These are phyloP conservation scores for Xerus rutilus DNA, from an alignment of 2,797 vertebrate species.

Conservation along the genomic window DNA sequence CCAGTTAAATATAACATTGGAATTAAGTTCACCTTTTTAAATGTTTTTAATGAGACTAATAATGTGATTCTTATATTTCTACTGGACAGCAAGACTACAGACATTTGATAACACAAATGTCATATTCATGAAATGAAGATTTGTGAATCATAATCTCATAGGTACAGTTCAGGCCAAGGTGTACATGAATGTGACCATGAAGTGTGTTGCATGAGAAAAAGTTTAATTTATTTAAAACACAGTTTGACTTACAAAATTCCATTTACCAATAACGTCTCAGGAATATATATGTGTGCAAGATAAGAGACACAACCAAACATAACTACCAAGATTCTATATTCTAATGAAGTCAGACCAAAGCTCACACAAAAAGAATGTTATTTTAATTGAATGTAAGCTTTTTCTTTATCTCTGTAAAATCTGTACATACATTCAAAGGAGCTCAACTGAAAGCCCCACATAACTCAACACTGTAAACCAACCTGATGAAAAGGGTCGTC, in stretches of 20 bases:
- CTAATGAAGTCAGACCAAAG: constrained; percentile 41
- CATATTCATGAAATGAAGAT: not conserved
- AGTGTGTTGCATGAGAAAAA: not conserved
- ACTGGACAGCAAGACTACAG: not conserved
- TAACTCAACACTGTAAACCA: constrained; percentile 56
- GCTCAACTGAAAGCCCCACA: constrained; percentile 50
- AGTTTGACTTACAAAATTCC: constrained; percentile 32
- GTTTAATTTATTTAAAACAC: not conserved
- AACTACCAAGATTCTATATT: constrained; percentile 19
- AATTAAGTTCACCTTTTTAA: constrained; percentile 26
- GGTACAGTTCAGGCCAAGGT: not conserved
- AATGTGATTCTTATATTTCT: constrained; percentile 1
- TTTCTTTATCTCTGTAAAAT: constrained; percentile 14
- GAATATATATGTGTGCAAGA: not conserved
- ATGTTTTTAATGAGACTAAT: constrained; percentile 1
- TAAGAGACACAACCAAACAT: not conserved
- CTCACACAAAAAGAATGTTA: not conserved
- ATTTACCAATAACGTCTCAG: constrained; percentile 49
- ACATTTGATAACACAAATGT: not conserved
- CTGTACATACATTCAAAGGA: not conserved
- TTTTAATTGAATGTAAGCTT: constrained; percentile 33
- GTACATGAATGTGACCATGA: constrained; percentile 5
- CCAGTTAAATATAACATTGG: constrained; percentile 38
- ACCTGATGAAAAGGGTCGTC: constrained; percentile 99
- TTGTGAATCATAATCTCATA: not conserved